Base-by-base conservation (phyloP, 2,888 invertebrate genomes). In the Nomada goodeniana region DNA sequence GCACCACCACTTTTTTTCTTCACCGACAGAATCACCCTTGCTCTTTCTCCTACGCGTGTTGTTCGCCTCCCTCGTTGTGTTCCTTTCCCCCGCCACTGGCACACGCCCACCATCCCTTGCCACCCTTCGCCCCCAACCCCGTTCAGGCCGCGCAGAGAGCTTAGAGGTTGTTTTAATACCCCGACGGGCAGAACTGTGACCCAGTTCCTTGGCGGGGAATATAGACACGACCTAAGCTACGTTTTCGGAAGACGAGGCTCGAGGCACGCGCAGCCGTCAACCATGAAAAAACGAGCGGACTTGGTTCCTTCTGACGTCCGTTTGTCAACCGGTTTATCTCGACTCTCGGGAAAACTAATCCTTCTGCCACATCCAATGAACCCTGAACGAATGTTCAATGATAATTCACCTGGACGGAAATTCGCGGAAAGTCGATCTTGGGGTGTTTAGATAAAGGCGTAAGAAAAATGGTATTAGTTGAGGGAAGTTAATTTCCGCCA, bases 141-240 rank as follows among this genome's bases (percentile, higher is more conserved):
- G 65, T 71, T 76, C 73, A 55, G 61, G 20, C 57, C 63, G 60
- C 52, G 70, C 60, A 50, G 64, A 69, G 42, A 67, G 76, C 79
- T 77, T 76, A 82, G 79, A 76, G 82, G 76, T 84, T 82, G 82
- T 84, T 84, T 84, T 82, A 84, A 84, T 84, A 84, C 82, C 75
- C 79, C 76, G 79, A 82, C 76, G 83, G 79, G 72, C 76, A 82
- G 79, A 82, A 82, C 79, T 70, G 82, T 82, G 82, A 83, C 83
- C 83, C 78, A 82, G 75, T 80, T 82, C 63, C 75, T 9, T 20
- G 52, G 9, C 69, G 69, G 53, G 71, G 82, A 70, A 82, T 71
- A 74, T 61, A 82, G 82, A 64, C 72, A 42, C 76, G 68, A 80
- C 72, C 72, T 64, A 44, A 68, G 76, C 76, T 52, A 61, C 77